Evolutionary conservation across 2,797 vertebrate genomes (phyloP), one percentile per base, ranked within the genome.

Genomic region (Hydrolagus colliei): DNA sequence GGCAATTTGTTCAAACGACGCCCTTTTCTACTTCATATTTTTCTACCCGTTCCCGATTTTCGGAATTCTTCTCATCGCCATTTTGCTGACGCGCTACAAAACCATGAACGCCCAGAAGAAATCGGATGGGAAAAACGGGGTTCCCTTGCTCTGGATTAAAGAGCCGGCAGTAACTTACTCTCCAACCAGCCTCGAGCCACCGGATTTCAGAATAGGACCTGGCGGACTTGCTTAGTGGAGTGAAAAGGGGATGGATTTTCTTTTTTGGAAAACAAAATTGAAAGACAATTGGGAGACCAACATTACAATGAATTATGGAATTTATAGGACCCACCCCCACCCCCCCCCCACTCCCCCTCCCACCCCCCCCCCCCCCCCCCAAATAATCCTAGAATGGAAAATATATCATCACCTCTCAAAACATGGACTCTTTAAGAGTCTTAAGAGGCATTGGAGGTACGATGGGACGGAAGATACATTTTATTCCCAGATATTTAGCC

Each of bases 41-140:
- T 99, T 99, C 89, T 99, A 99, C 91, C 98, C 98, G 0, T 99
- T 99, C 92, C 98, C 98, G 87, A 97, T 99, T 91, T 98, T 99
- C 0, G 97, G 96, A 88, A 95, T 98, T 92, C 96, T 99, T 78
- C 94, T 99, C 92, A 97, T 99, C 90, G 95, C 97, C 18, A 92
- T 99, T 90, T 94, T 99, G 86, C 91, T 97, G 18, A 96, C 98
- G 86, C 96, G 97, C 88, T 99, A 96, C 94, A 97, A 96, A 93
- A 94, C 96, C 89, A 96, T 97, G 79, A 94, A 92, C 92, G 95
- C 95, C 92, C 95, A 93, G 94, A 98, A 98, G 92, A 97, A 95
- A 90, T 96, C 97, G 0, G 98, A 99, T 1, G 97, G 97, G 88
- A 99, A 99, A 91, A 99, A 99, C 0, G 98, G 98, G 32, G 98